Evolutionary conservation across 2,888 invertebrate species (phyloP), one percentile per base, ranked within the genome.

Genomic region (Cantharis rufa): DNA sequence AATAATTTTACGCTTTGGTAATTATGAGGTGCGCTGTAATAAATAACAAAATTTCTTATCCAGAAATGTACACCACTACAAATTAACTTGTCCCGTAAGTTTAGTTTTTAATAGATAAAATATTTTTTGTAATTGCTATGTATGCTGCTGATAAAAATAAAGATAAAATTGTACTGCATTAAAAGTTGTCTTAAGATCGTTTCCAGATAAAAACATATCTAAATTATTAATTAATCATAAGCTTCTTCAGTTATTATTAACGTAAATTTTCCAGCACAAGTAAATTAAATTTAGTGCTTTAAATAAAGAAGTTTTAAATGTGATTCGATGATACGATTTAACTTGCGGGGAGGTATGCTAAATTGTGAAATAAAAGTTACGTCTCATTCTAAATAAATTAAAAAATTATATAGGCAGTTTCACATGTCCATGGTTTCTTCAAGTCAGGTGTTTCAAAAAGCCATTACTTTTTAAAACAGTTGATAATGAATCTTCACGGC

Each of bases 401-500:
- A 72, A 69, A 70, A 70, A 73, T 66, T 21, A 66, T 66, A 24
- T 27, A 69, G 62, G 32, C 71, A 13, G 68, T 70, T 78, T 62
- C 71, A 78, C 76, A 78, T 76, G 76, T 73, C 76, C 28, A 78
- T 71, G 74, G 75, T 74, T 79, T 71, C 64, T 75, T 73, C 70
- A 75, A 78, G 80, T 80, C 81, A 81, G 81, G 81, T 81, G 81
- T 77, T 74, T 78, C 71, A 72, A 71, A 64, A 74, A 75, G 78
- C 77, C 79, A 79, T 81, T 81, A 79, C 75, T 78, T 76, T 77
- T 77, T 72, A 64, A 76, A 81, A 76, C 78, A 80, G 79, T 78
- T 80, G 81, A 81, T 81, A 81, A 75, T 77, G 76, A 78, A 81
- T 81, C 81, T 81, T 81, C 80, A 81, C 79, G 81, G 80, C 78